Conservation (phyloP, 2,888 invertebrate genomes). For the Campaea margaritaria region DNA sequence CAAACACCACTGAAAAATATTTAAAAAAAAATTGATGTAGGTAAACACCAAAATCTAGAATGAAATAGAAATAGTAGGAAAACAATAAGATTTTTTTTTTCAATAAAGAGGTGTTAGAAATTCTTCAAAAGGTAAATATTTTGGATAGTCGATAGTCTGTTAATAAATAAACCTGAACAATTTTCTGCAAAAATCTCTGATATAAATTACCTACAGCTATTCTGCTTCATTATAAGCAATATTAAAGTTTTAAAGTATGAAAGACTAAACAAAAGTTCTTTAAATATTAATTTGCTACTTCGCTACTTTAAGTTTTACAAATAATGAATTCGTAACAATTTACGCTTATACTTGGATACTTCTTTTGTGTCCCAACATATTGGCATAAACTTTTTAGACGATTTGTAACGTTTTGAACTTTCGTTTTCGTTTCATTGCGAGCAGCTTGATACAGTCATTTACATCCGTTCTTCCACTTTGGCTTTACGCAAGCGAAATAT, state of each 20-base stretch:
- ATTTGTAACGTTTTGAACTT: slow-evolving; percentile 1
- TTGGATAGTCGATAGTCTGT: too few relatives aligned
- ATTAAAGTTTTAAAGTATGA: not conserved
- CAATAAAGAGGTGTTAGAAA: too few relatives aligned
- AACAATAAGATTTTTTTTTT: too few relatives aligned
- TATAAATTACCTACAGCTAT: not conserved
- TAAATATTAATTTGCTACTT: slow-evolving; percentile 6
- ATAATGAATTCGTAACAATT: slow-evolving; percentile 13
- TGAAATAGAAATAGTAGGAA: too few relatives aligned
- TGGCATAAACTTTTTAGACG: slow-evolving; percentile 5
- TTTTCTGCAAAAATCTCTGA: too few relatives aligned
- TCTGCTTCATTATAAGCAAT: not conserved
- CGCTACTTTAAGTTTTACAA: slow-evolving; percentile 5
- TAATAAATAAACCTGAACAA: too few relatives aligned
- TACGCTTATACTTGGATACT: slow-evolving; percentile 5
- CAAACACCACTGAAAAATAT: too few relatives aligned
- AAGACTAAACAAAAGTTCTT: slow-evolving; percentile 11
- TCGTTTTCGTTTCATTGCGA: not conserved
- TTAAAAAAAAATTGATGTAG: too few relatives aligned
- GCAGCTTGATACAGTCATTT: not conserved
- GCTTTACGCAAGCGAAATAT: too few relatives aligned
- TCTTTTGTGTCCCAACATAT: slow-evolving; percentile 19
- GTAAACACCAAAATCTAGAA: too few relatives aligned
- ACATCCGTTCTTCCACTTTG: too few relatives aligned
- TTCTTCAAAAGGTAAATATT: too few relatives aligned